Conservation (phyloP, 2,888 invertebrate species). For the Malthinus seriepunctatus region DNA sequence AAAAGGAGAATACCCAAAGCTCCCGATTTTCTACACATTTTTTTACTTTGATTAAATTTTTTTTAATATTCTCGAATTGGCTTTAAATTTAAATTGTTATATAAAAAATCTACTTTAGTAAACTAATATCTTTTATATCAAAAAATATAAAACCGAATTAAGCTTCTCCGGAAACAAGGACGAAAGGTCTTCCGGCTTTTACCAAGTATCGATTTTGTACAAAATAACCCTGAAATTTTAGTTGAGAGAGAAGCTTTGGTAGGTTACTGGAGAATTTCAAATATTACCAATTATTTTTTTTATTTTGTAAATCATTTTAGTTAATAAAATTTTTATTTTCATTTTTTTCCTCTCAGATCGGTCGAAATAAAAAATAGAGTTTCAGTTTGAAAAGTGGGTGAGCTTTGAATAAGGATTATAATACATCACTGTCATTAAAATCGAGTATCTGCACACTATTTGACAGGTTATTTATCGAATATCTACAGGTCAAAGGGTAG, state of each 20-base stretch:
- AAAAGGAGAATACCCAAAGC: too few species aligned
- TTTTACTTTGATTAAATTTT: too few species aligned
- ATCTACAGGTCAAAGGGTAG: neutral
- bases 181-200: slow-evolving; percentile 3
- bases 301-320: too few species aligned
- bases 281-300: neutral
- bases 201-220: slow-evolving; percentile 5
- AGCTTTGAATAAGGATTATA: neutral
- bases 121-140: neutral
- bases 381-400: neutral
- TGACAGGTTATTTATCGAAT: slow-evolving; percentile 5
- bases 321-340: too few species aligned
- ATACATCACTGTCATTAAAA: slow-evolving; percentile 1
- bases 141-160: neutral
- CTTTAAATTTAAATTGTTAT: neutral
- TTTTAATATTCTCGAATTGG: neutral
- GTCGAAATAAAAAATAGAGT: neutral
- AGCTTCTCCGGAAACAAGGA: slow-evolving; percentile 2
- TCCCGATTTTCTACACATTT: too few species aligned
- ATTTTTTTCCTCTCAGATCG: too few species aligned
- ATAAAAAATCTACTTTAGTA: neutral
- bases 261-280: slow-evolving; percentile 4
- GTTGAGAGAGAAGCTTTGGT: neutral
- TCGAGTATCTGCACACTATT: neutral
- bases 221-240: slow-evolving; percentile 5